phyloP scores from a whole-genome alignment of 2,797 vertebrate species.

The Scyliorhinus canicula region DNA sequence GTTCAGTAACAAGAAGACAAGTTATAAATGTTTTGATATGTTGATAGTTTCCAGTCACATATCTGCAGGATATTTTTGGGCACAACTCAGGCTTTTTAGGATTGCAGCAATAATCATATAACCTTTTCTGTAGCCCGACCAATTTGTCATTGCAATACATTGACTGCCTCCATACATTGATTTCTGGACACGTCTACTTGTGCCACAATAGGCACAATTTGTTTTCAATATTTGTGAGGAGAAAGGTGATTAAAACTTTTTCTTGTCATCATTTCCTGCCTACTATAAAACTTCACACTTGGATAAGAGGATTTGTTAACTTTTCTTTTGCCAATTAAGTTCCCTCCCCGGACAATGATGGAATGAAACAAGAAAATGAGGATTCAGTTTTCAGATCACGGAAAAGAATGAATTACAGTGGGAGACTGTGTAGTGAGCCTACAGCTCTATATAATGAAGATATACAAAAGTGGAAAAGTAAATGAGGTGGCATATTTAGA shows the following conservation, averaged over 20 bases:
- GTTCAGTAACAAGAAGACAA: neutral
- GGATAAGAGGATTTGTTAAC: neutral
- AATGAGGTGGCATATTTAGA: neutral
- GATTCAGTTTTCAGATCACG: neutral
- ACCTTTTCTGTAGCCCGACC: neutral
- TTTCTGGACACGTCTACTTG: neutral
- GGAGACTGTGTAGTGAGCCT: neutral
- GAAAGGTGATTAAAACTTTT: neutral
- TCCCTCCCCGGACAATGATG: neutral
- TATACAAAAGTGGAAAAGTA: neutral
- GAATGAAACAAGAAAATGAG: neutral
- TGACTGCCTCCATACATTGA: neutral
- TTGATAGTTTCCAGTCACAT: slow-evolving; percentile 12
- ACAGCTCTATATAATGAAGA: neutral
- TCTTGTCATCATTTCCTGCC: neutral
- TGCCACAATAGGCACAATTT: neutral
- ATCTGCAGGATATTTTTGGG: neutral
- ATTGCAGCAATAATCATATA: neutral
- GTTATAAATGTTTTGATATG: slow-evolving; percentile 14
- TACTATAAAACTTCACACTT: neutral
- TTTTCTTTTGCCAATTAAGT: neutral
- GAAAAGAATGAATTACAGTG: neutral
- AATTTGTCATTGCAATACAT: neutral
- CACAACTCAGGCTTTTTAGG: neutral
- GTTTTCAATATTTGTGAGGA: neutral